phyloP scores from a whole-genome alignment of 1,140 invertebrate species.

The Mylabris phalerata region DNA sequence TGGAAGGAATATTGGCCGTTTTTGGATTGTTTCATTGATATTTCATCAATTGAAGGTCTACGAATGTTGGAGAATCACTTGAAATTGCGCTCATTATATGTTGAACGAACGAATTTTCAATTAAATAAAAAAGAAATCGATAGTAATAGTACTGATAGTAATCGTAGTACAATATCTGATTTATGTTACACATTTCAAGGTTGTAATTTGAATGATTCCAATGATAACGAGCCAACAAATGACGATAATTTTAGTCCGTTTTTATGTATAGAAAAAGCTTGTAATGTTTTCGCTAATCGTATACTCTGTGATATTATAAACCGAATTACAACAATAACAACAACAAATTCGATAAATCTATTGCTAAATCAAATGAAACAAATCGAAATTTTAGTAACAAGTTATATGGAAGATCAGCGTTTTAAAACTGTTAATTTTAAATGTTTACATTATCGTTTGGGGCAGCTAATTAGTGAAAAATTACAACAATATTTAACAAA shows the following conservation, averaged over 20 bases:
- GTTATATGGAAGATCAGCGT: conserved; percentile 57
- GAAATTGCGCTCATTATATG: background rate
- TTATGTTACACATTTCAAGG: conserved; percentile 50
- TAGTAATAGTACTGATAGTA: conserved; percentile 16
- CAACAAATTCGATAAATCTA: background rate
- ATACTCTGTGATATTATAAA: conserved; percentile 44
- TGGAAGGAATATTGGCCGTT: conserved; percentile 93
- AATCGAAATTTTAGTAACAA: conserved; percentile 56
- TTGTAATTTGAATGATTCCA: conserved; percentile 44
- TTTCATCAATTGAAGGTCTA: conserved; percentile 64
- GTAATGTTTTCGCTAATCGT: conserved; percentile 59
- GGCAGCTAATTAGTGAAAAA: conserved; percentile 51
- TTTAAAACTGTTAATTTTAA: conserved; percentile 54
- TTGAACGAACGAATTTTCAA: background rate
- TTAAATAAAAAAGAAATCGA: conserved; percentile 1
- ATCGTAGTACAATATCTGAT: conserved; percentile 49
- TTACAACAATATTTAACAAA: conserved; percentile 21
- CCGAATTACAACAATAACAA: background rate
- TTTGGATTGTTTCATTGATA: conserved; percentile 69
- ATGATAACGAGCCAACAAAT: conserved; percentile 6
- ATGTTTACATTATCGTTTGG: conserved; percentile 55
- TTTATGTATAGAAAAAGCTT: conserved; percentile 56
- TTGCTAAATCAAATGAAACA: conserved; percentile 58
- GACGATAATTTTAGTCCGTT: conserved; percentile 41
- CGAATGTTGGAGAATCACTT: conserved; percentile 67